Base-by-base conservation (phyloP, 2,888 invertebrate species). In the Eupithecia insigniata region DNA sequence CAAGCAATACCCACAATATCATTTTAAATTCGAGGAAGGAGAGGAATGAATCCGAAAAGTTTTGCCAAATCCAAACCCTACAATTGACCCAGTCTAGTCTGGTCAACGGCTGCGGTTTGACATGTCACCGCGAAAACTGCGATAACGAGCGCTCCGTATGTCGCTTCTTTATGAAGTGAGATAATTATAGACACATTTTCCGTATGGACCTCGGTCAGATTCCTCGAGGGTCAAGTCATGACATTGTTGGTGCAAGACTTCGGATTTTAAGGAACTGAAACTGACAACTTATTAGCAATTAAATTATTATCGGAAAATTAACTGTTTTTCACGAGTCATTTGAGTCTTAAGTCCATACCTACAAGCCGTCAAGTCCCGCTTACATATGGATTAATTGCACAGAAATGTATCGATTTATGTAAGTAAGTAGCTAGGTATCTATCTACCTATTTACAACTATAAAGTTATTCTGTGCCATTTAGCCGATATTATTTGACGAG, bases 1-100 rank as follows among this genome's bases (percentile, higher is more conserved):
- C 26, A n/a, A 89, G 14, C n/a, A 87, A 70, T 66, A 84, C 74
- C 81, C 80, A 87, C 77, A 85, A 60, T 58, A 90, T 81, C 90
- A 92, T 91, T 71, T 76, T 79, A 30, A 73, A 55, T 60, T 28
- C 1, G 26, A 55, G 6, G 28, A 28, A 60, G 32, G 28, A 58
- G 3, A 18, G 18, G 61, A 22, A 61, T 60, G 5, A 14, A 58
- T 1, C n/a, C 18, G 61, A 22, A 51, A 22, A 12, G 22, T 51
- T 22, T 26, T 26, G 26, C 12, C 26, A 14, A 26, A 5, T 3
- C 14, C 62, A 62, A 62, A 62, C 36, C 36, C 26, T 36, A 7
- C 22, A 71, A 68, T 74, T 71, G 67, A 71, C 70, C 62, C 64
- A 72, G 62, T 46, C 16, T 39, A 30, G 65, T 28, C 67, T 60